Evolutionary conservation across 2,888 invertebrate genomes (phyloP).

Genomic region (Ochropleura plecta): DNA sequence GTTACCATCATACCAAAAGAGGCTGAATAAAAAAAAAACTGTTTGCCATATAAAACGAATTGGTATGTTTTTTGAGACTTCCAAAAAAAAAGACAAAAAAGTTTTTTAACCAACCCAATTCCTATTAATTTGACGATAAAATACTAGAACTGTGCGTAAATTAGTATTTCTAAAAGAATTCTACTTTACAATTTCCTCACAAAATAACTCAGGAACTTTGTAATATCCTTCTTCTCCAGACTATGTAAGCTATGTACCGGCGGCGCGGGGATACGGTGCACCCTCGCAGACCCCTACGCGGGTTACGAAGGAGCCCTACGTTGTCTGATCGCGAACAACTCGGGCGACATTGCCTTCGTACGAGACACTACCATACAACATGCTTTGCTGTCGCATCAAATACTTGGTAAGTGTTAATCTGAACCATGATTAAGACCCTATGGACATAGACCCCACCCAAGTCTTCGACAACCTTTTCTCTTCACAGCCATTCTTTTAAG

Average conservation of each 20-base stretch:
- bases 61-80: too few relatives aligned
- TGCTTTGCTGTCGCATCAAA: constrained; percentile 91
- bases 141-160: neutral
- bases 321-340: constrained; percentile 93
- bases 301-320: constrained; percentile 98
- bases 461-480: neutral
- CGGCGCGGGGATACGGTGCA: constrained; percentile 94
- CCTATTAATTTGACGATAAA: neutral
- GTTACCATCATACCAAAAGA: too few relatives aligned
- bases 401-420: constrained; percentile 79
- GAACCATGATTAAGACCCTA: neutral
- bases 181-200: neutral
- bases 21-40: too few relatives aligned
- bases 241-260: constrained; percentile 96
- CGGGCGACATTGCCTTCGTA: constrained; percentile 97
- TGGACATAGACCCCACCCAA: too few relatives aligned
- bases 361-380: constrained; percentile 95
- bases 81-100: too few relatives aligned
- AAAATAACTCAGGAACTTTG: neutral
- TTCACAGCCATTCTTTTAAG: neutral
- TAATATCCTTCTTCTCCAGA: constrained; percentile 80
- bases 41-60: too few relatives aligned
- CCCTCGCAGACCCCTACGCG: constrained; percentile 96
- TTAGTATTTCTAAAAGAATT: neutral
- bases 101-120: neutral